Evolutionary conservation across 2,113 vertebrate genomes (phyloP).

Genomic region (Prietella phreatophila): DNA sequence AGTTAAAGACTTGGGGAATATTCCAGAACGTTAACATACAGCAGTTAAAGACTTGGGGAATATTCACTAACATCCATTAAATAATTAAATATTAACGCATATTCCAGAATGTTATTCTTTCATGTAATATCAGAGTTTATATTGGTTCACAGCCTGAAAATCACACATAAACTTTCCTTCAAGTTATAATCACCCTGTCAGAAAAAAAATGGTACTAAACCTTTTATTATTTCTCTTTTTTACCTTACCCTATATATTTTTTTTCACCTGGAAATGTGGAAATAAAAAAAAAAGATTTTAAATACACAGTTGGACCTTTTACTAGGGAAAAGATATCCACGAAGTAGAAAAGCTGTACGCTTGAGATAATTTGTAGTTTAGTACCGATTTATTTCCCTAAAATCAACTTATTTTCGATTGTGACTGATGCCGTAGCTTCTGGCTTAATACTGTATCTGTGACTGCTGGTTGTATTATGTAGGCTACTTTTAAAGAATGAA

Average conservation of each 20-base stretch:
- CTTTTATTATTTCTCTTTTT: background rate
- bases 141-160: background rate
- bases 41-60: background rate
- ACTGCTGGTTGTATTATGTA: background rate
- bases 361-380: background rate
- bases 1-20: background rate
- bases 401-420: background rate
- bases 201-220: background rate
- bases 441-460: background rate
- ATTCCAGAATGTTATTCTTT: background rate
- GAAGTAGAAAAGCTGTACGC: background rate
- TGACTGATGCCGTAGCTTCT: background rate
- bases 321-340: background rate
- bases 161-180: background rate
- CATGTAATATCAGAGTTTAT: background rate
- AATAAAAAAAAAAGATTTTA: background rate
- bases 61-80: background rate
- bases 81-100: too few species aligned
- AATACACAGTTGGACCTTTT: background rate
- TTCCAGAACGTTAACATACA: background rate
- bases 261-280: background rate
- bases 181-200: background rate
- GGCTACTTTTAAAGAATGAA: background rate
- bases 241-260: background rate
- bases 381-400: background rate